Evolutionary conservation across 2,113 vertebrate species (phyloP).

Genomic region (Dromiciops gliroides): DNA sequence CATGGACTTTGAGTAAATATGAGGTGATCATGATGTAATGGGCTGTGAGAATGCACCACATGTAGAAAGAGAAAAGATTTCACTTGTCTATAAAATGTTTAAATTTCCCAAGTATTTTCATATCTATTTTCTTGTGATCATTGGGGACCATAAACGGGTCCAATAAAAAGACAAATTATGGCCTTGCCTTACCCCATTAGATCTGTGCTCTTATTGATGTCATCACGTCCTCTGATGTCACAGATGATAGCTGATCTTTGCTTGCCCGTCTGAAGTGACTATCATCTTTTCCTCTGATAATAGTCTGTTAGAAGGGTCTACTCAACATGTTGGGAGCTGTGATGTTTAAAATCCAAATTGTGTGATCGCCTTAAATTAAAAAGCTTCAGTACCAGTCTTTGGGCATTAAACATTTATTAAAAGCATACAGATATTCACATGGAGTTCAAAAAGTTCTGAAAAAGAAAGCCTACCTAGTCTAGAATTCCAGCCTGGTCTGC

Average conservation of each 20-base stretch:
- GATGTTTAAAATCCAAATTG: no score
- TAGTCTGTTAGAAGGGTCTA: not conserved
- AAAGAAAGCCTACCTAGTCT: no score
- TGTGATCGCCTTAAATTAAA: no score
- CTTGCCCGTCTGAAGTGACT: not conserved
- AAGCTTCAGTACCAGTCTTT: no score
- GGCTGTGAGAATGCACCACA: conserved; percentile 2
- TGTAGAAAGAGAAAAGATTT: conserved; percentile 12
- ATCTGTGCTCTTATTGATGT: not conserved
- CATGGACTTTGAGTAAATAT: not conserved
- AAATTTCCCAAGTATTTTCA: conserved; percentile 4
- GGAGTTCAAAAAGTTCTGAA: no score
- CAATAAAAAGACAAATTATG: not conserved
- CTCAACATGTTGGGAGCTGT: not conserved
- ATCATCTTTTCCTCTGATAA: not conserved
- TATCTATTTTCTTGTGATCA: conserved; percentile 28
- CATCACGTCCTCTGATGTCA: not conserved
- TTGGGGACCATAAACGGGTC: not conserved
- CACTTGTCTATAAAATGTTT: not conserved
- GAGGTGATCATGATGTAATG: not conserved
- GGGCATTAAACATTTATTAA: no score
- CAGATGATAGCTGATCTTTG: not conserved
- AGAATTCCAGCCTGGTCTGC: no score
- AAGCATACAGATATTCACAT: no score
- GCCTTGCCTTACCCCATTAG: not conserved